A percentile compares a stretch with the other conserved stretches of the same genome.
phyloP scores from a whole-genome alignment of 1,140 invertebrate genomes.

The Cyrtorhinus lividipennis region DNA sequence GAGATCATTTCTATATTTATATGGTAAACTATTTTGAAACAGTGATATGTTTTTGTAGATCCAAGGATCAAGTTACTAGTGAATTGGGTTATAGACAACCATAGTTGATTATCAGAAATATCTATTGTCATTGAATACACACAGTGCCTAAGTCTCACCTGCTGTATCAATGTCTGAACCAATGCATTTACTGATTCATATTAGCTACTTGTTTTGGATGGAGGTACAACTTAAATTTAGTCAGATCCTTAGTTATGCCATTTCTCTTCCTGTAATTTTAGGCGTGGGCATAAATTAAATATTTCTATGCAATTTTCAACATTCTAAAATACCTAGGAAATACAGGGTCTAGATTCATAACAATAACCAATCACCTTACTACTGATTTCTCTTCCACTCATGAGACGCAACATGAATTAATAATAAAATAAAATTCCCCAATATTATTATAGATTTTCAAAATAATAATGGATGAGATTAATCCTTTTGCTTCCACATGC shows the following conservation, averaged over 20 bases:
- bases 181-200: constrained; percentile 3
- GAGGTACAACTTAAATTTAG: background rate
- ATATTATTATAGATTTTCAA: background rate
- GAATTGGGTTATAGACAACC: background rate
- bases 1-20: constrained; percentile 5
- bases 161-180: background rate
- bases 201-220: background rate
- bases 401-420: no score
- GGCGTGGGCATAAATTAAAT: no score
- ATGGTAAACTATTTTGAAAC: background rate
- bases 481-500: no score
- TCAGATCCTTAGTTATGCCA: background rate
- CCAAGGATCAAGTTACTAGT: background rate
- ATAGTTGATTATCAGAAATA: background rate
- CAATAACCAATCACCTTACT: no score
- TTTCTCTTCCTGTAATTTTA: background rate
- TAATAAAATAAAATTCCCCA: no score
- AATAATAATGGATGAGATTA: no score
- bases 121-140: constrained; percentile 4
- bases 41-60: constrained; percentile 3
- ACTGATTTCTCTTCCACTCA: no score
- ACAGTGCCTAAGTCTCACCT: constrained; percentile 11
- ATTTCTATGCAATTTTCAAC: no score
- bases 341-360: no score
- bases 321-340: no score